These are phyloP conservation scores for Meandrusa payeni DNA, from an alignment of 2,888 invertebrate species.

Conservation along the genomic window DNA sequence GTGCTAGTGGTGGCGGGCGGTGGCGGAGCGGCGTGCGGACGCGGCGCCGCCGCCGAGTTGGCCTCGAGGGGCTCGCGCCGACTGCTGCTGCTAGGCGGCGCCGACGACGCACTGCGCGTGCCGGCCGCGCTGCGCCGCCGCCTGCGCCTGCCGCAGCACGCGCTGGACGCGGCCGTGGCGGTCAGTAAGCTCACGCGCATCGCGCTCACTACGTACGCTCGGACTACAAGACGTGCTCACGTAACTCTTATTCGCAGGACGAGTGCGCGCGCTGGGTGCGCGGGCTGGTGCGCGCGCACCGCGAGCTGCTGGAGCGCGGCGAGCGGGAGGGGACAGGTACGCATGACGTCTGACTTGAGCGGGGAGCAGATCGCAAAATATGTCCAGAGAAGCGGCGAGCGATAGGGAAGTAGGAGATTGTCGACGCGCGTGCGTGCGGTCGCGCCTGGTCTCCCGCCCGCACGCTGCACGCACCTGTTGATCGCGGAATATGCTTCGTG, in stretches of 20 bases:
- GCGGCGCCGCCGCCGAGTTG: conserved; percentile 29
- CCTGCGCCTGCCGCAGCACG: too few species aligned
- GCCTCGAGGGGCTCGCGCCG: conserved; percentile 24
- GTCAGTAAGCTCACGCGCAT: not conserved
- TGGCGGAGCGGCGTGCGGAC: conserved; percentile 30
- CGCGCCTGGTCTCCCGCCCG: too few species aligned
- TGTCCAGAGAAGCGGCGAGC: too few species aligned
- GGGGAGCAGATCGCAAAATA: too few species aligned
- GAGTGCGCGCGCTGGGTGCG: conserved; percentile 54
- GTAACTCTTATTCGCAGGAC: conserved; percentile 43
- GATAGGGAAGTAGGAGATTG: too few species aligned
- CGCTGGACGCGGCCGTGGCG: not conserved
- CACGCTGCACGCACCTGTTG: too few species aligned
- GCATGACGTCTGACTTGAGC: too few species aligned
- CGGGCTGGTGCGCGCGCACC: conserved; percentile 31
- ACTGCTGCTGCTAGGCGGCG: too few species aligned
- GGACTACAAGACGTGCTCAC: not conserved
- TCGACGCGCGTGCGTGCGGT: too few species aligned
- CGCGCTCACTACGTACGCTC: not conserved
- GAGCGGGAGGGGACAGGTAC: conserved; percentile 15
- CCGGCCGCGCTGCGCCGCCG: too few species aligned
- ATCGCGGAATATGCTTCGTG: too few species aligned
- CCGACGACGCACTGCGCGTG: too few species aligned
- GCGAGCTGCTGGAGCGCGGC: conserved; percentile 8
- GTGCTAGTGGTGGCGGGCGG: conserved; percentile 43